These are phyloP conservation scores for Ophthalmotilapia sp. DNA, from an alignment of 2,113 vertebrate species.

Conservation along the genomic window DNA sequence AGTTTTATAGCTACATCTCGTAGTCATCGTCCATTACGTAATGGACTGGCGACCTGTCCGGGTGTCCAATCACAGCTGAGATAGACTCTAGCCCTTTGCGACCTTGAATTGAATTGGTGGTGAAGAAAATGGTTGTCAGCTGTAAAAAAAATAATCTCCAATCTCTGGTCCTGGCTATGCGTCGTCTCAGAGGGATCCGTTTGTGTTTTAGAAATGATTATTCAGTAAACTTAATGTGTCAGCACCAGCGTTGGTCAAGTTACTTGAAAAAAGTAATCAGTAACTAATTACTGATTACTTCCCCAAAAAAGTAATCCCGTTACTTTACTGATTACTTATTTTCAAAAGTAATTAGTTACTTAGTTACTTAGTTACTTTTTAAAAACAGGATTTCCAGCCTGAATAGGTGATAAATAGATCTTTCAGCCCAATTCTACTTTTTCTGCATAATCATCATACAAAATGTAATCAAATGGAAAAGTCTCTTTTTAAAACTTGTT, in stretches of 20 bases:
- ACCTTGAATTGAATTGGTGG: neutral
- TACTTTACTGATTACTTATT: too few species aligned
- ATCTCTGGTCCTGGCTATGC: neutral
- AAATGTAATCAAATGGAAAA: too few species aligned
- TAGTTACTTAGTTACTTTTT: too few species aligned
- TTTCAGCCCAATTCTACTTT: too few species aligned
- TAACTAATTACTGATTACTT: too few species aligned
- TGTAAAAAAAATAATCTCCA: neutral
- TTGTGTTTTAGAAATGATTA: neutral
- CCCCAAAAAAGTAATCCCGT: too few species aligned
- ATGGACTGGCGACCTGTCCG: neutral
- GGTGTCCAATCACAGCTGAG: neutral
- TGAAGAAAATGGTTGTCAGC: neutral
- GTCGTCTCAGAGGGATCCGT: rapidly evolving
- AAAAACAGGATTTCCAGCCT: too few species aligned
- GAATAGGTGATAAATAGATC: too few species aligned
- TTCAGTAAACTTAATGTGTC: neutral
- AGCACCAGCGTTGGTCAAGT: neutral
- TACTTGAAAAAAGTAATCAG: too few species aligned
- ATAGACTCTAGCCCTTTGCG: rapidly evolving
- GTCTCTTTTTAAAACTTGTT: too few species aligned
- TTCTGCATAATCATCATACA: too few species aligned
- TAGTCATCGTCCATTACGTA: neutral
- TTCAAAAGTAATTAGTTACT: too few species aligned
- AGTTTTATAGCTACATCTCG: neutral